phyloP scores from a whole-genome alignment of 2,797 vertebrate genomes.

The Bradypodion ventrale region DNA sequence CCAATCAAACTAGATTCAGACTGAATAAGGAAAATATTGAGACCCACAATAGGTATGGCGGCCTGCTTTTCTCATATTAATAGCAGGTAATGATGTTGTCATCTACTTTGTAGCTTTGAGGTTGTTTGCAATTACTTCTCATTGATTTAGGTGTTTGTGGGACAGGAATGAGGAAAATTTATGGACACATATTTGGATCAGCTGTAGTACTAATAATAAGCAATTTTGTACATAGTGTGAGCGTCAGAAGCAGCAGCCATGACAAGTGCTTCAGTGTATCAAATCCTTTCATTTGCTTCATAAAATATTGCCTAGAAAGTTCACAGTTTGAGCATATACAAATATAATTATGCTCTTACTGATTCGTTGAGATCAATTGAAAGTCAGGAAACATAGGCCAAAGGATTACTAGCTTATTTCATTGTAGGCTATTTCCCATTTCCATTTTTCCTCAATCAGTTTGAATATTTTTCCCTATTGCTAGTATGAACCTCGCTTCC shows the following conservation, averaged over 20 bases:
- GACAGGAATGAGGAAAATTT: background rate
- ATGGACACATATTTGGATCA: conserved; percentile 8
- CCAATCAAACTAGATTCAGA: background rate
- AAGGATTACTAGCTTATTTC: background rate
- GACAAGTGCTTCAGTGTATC: conserved; percentile 63
- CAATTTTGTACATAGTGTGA: background rate
- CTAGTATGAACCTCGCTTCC: background rate
- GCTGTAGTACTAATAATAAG: background rate
- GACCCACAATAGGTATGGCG: background rate
- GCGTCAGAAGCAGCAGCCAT: conserved; percentile 48
- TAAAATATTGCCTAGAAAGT: conserved; percentile 23
- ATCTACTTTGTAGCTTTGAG: background rate
- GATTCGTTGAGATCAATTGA: background rate
- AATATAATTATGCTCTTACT: background rate
- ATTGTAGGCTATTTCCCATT: background rate
- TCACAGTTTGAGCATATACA: background rate
- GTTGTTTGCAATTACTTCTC: background rate
- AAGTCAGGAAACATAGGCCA: background rate
- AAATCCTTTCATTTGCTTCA: conserved; percentile 47
- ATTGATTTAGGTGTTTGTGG: conserved; percentile 15
- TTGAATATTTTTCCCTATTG: background rate
- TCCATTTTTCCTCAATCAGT: background rate
- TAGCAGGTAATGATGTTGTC: background rate
- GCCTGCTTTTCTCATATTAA: background rate
- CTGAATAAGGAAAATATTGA: background rate